A percentile compares a stretch with the other conserved stretches of the same genome.
Conservation (phyloP, 2,888 invertebrate genomes). For the Apotomis capreana region DNA sequence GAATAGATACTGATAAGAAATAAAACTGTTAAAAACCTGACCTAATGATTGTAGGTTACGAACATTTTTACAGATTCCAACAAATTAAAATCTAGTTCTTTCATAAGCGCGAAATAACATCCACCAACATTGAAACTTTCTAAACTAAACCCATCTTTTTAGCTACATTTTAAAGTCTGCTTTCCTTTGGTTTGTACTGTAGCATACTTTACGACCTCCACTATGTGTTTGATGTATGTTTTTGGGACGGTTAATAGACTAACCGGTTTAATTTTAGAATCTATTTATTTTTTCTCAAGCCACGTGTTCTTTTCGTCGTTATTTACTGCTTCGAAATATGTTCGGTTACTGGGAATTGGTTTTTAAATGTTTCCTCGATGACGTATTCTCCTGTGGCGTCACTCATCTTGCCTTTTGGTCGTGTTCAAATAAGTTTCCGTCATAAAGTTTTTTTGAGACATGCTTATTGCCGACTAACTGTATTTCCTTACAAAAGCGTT, state of each 20-base stretch:
- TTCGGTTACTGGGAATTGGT: constrained; percentile 19
- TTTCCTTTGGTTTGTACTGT: constrained; percentile 1
- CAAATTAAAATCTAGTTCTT: constrained; percentile 24
- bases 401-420: no score
- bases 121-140: background rate
- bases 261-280: constrained; percentile 28
- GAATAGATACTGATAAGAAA: no score
- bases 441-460: no score
- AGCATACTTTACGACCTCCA: constrained; percentile 38
- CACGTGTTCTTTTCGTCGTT: constrained; percentile 32
- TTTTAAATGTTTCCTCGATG: background rate
- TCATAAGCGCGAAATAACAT: constrained; percentile 10
- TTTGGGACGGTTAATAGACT: constrained; percentile 35
- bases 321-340: constrained; percentile 25
- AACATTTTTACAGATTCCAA: background rate
- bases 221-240: constrained; percentile 39
- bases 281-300: constrained; percentile 36
- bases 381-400: background rate
- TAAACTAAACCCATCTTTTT: background rate
- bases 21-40: no score
- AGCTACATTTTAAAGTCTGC: background rate
- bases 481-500: no score
- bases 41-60: no score
- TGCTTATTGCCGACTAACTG: no score
- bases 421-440: no score